Evolutionary conservation across 2,888 invertebrate species (phyloP).

Genomic region (Amphipoea oculea): DNA sequence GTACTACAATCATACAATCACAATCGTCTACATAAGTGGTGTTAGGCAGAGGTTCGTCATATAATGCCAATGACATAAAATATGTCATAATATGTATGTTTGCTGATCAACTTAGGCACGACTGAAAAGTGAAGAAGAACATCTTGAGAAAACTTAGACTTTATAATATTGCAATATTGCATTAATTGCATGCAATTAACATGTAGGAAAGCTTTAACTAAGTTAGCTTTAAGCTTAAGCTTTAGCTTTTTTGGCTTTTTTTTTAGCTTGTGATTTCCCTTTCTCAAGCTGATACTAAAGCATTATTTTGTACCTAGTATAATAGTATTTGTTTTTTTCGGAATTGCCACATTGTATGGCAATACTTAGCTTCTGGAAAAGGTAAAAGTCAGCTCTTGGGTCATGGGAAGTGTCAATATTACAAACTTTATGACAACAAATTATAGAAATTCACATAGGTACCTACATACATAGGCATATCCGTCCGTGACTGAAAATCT

Average conservation of each 20-base stretch:
- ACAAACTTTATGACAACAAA: background rate
- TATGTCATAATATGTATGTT: background rate
- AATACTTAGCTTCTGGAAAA: too few relatives aligned
- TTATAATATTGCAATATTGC: too few relatives aligned
- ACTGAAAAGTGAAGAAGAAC: background rate
- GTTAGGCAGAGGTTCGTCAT: background rate
- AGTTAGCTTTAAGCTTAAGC: too few relatives aligned
- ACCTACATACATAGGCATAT: too few relatives aligned
- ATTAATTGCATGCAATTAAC: too few relatives aligned
- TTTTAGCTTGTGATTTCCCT: background rate
- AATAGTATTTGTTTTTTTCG: background rate
- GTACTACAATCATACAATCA: constrained; percentile 7
- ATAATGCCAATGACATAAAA: background rate
- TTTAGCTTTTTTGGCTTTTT: too few relatives aligned
- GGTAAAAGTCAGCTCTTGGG: too few relatives aligned
- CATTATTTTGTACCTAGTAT: background rate
- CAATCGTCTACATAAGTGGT: background rate
- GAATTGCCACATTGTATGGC: too few relatives aligned
- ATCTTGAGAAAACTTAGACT: background rate
- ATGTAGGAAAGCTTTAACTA: background rate
- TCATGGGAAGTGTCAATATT: too few relatives aligned
- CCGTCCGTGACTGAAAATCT: background rate
- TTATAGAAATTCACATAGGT: background rate
- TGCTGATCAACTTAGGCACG: too few relatives aligned
- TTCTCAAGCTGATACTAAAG: background rate